Conservation (phyloP, 2,797 vertebrate genomes). For the Helicolenus hilgendorfi region DNA sequence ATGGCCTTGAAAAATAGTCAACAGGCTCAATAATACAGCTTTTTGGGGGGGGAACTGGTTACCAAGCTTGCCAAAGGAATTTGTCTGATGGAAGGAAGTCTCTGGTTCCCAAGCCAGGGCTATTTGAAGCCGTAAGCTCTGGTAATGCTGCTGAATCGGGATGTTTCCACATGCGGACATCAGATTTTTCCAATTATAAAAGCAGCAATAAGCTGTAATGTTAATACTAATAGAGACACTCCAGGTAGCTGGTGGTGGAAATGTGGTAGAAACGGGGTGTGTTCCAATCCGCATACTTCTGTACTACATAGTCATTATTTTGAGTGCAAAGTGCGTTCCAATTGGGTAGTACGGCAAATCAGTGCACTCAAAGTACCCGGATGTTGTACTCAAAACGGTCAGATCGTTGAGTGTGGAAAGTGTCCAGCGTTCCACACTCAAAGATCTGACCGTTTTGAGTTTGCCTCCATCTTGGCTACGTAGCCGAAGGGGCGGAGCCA, state of each 20-base stretch:
- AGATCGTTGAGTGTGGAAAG: too few species aligned
- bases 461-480: too few species aligned
- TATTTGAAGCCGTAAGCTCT: constrained; percentile 2
- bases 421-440: too few species aligned
- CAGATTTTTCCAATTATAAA: not conserved
- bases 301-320: too few species aligned
- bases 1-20: constrained; percentile 35
- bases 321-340: too few species aligned
- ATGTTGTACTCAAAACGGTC: too few species aligned
- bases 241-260: not conserved
- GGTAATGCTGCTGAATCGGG: not conserved
- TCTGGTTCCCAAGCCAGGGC: constrained; percentile 13
- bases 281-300: too few species aligned
- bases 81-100: constrained; percentile 26
- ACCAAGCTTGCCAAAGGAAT: constrained; percentile 21
- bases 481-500: too few species aligned
- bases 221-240: not conserved
- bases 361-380: too few species aligned
- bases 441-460: too few species aligned
- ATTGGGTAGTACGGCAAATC: too few species aligned
- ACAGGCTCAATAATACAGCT: constrained; percentile 3
- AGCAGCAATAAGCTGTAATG: not conserved
- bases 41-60: constrained; percentile 2
- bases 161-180: not conserved
- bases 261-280: not conserved